Percentiles rank a stretch among this genome's conserved stretches.
These are phyloP conservation scores for Haliclystus octoradiatus DNA, from an alignment of 30 jellyfish, hydroid and myxozoan species.

Conservation along the genomic window DNA sequence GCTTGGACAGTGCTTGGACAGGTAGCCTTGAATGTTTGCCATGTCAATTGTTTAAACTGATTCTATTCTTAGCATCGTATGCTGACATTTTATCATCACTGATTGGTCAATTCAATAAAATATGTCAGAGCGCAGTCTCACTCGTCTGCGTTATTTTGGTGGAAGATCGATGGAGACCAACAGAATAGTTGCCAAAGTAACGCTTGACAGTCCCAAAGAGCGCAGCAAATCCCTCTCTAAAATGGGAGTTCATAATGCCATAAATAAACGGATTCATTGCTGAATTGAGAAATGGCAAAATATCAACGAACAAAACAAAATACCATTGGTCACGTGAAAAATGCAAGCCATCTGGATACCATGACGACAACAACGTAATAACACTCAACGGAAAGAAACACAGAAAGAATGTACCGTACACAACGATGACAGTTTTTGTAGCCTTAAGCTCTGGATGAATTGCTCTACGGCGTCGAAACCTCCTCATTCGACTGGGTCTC, in stretches of 20 bases:
- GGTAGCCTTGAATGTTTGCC: too few species aligned
- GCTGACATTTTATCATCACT: too few species aligned
- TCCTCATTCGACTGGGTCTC: not conserved
- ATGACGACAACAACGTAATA: not conserved
- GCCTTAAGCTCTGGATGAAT: slow-evolving; percentile 12
- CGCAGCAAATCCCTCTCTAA: not conserved
- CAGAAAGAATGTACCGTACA: slow-evolving; percentile 38
- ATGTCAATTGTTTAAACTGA: too few species aligned
- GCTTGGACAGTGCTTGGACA: too few species aligned
- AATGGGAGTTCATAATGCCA: not conserved
- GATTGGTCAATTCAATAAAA: too few species aligned
- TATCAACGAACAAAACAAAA: not conserved
- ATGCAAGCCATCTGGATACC: not conserved
- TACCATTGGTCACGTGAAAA: slow-evolving; percentile 37
- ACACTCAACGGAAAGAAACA: slow-evolving; percentile 40
- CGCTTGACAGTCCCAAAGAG: not conserved
- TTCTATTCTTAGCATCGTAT: too few species aligned
- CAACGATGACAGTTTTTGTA: slow-evolving; percentile 27
- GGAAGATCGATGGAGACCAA: not conserved
- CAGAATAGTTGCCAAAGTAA: not conserved
- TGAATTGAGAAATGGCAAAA: not conserved
- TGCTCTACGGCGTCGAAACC: not conserved
- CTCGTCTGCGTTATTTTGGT: not conserved
- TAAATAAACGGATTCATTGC: not conserved
- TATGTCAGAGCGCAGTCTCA: not conserved